A percentile compares a stretch with the other conserved stretches of the same genome.
Conservation (phyloP, 1,140 invertebrate genomes). For the Papilio helenus region DNA sequence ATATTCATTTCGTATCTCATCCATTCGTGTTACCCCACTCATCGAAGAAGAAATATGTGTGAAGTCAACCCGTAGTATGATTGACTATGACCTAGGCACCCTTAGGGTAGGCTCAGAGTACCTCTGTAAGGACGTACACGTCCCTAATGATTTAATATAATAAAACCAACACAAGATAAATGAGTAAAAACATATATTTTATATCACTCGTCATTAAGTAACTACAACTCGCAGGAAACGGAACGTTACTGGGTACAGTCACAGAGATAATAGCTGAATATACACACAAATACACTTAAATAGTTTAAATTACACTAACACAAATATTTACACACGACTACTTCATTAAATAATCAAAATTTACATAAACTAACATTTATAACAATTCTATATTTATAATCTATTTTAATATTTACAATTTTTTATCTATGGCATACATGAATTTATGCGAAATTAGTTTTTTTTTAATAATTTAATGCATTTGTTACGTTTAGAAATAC, state of each 20-base stretch:
- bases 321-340: constrained; percentile 66
- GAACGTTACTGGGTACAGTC: constrained; percentile 54
- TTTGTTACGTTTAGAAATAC: too few species aligned
- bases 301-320: constrained; percentile 53
- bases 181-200: constrained; percentile 82
- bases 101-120: too few species aligned
- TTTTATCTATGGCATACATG: constrained; percentile 30
- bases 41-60: too few species aligned
- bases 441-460: not conserved
- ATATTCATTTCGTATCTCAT: too few species aligned
- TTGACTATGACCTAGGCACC: too few species aligned
- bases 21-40: too few species aligned
- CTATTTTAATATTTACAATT: constrained; percentile 26
- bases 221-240: constrained; percentile 54
- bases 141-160: too few species aligned
- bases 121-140: too few species aligned
- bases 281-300: constrained; percentile 64
- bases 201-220: constrained; percentile 74
- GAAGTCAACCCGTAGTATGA: too few species aligned
- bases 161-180: constrained; percentile 63
- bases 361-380: constrained; percentile 46
- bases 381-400: constrained; percentile 31
- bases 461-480: not conserved
- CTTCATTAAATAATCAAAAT: constrained; percentile 48
- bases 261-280: constrained; percentile 52